Conservation (phyloP, 2,797 vertebrate species). For the Falco berigora region DNA sequence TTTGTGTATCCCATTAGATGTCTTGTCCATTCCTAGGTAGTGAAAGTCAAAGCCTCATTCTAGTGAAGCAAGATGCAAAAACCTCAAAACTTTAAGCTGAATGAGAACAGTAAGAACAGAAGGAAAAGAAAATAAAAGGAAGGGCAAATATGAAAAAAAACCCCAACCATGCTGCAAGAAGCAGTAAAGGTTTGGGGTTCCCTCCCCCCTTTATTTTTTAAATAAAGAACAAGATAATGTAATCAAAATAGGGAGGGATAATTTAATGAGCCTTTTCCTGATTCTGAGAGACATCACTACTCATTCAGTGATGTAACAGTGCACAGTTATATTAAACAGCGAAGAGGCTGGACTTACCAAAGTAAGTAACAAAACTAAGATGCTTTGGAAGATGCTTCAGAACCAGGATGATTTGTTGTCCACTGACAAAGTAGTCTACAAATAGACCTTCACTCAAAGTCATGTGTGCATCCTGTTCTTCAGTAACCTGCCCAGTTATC, state of each 20-base stretch:
- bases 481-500: not conserved
- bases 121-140: not conserved
- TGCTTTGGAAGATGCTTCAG: not conserved
- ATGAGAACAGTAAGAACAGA: not conserved
- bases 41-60: not conserved
- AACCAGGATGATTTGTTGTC: not conserved
- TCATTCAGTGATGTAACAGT: not conserved
- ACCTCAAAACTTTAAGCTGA: not conserved
- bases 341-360: not conserved
- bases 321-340: not conserved
- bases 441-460: not conserved
- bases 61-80: not conserved
- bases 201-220: not conserved
- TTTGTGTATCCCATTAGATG: not conserved
- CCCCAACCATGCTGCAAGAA: not conserved
- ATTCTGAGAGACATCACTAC: not conserved
- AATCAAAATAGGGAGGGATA: not conserved
- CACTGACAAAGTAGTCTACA: not conserved
- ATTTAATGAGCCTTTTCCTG: not conserved
- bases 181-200: not conserved
- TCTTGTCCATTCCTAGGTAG: not conserved
- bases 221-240: not conserved
- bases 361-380: not conserved
- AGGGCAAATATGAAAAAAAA: not conserved
- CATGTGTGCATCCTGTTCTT: not conserved